Evolutionary conservation across 2,113 vertebrate species (phyloP), one percentile per base, ranked within the genome.

Genomic region (Pimephales promelas): DNA sequence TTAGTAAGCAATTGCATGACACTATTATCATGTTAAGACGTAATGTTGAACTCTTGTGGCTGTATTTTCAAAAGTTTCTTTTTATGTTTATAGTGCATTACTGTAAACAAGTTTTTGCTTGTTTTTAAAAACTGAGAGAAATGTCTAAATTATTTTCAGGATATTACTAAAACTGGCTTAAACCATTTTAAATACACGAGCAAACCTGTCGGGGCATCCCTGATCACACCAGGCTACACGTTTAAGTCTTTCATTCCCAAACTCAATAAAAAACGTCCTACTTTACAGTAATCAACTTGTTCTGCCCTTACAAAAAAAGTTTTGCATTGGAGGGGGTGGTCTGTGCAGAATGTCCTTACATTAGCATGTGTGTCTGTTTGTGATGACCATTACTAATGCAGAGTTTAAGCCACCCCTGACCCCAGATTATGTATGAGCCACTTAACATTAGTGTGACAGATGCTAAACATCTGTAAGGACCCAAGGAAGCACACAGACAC

Each of bases 371-470:
- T 57, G 66, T 81, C 68, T 81, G 79, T 70, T 81, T 36, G 81
- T n/a, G 79, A 82, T 10, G 9, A 40, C 2, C 3, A 83, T 81
- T 70, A 24, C 62, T 68, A 70, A 81, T 81, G 49, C 49, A 40
- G 47, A 71, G 47, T 81, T 70, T 81, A 62, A 82, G 11, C 75
- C 68, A n/a, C 81, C 57, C 45, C 26, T 73, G 57, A 56, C 85
- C 62, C 47, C 79, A 81, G 62, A 81, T 81, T 71, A 81, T 81
- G 64, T 54, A 77, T 84, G 68, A 76, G 36, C 9, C 79, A 75
- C 84, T 86, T 87, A 88, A 82, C 82, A 10, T 84, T 70, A 74
- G 82, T 49, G 87, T 89, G 91, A 92, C 90, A 86, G 91, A 92
- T 84, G 85, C 2, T 13, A 31, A 89, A 88, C 91, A 92, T 90